These are phyloP conservation scores for Mylabris phalerata DNA, from an alignment of 1,140 invertebrate genomes.

Conservation along the genomic window DNA sequence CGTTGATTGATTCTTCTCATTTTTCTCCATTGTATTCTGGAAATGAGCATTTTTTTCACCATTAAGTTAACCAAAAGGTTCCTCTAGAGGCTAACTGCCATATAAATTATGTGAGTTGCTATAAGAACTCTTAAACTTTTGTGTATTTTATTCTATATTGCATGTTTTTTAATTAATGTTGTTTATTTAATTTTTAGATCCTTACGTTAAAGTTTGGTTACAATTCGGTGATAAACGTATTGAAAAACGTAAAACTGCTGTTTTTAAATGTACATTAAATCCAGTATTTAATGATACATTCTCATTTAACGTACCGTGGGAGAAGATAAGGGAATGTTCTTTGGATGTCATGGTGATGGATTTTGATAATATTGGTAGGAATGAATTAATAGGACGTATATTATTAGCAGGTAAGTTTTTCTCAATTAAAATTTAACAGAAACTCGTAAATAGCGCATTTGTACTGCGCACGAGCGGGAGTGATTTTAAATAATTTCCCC, in stretches of 20 bases:
- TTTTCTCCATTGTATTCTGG: no score
- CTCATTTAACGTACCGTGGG: slow-evolving; percentile 88
- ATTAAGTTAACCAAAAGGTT: no score
- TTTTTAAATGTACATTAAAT: slow-evolving; percentile 89
- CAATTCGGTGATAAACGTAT: slow-evolving; percentile 90
- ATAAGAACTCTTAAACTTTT: no score
- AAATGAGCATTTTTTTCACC: no score
- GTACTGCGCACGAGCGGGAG: no score
- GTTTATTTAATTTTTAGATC: slow-evolving; percentile 59
- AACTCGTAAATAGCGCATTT: no score
- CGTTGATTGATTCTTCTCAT: no score
- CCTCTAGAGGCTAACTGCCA: no score
- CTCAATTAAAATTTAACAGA: not conserved
- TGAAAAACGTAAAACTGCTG: slow-evolving; percentile 92
- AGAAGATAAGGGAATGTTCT: slow-evolving; percentile 88
- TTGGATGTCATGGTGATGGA: slow-evolving; percentile 92
- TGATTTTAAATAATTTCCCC: no score
- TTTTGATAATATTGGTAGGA: slow-evolving; percentile 88
- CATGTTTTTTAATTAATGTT: no score
- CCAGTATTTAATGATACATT: slow-evolving; percentile 91
- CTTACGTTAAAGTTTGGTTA: slow-evolving; percentile 94
- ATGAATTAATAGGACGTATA: slow-evolving; percentile 87
- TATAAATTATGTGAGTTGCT: no score
- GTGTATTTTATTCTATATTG: no score
- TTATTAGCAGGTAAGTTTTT: slow-evolving; percentile 65